Evolutionary conservation across 2,888 invertebrate species (phyloP).

Genomic region (Limnephilus rhombicus): DNA sequence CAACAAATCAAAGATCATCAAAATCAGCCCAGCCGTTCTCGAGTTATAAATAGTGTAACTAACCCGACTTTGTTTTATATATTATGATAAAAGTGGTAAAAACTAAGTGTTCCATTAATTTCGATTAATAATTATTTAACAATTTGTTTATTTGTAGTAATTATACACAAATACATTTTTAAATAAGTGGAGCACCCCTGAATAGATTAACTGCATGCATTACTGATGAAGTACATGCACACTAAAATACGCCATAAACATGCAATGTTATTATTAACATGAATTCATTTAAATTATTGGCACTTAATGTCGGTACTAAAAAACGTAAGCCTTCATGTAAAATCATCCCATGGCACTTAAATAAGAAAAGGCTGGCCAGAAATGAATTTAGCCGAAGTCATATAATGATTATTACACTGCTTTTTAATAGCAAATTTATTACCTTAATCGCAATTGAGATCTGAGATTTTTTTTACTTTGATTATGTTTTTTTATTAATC

Average conservation of each 20-base stretch:
- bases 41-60: too few relatives aligned
- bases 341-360: background rate
- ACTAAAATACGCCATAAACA: background rate
- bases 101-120: too few relatives aligned
- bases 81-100: too few relatives aligned
- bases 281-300: background rate
- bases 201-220: background rate
- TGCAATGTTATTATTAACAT: background rate
- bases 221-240: background rate
- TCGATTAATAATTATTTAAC: too few relatives aligned
- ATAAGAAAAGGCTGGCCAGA: background rate
- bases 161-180: too few relatives aligned
- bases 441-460: background rate
- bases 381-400: conserved; percentile 14
- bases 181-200: too few relatives aligned
- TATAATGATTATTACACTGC: background rate
- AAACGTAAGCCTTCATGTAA: background rate
- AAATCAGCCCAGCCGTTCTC: too few relatives aligned
- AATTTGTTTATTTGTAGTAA: too few relatives aligned
- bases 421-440: background rate
- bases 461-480: background rate
- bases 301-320: background rate
- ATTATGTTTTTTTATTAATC: background rate
- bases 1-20: too few relatives aligned
- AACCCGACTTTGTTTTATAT: too few relatives aligned